Conservation (phyloP, 2,797 vertebrate species). For the Thamnophis elegans region DNA sequence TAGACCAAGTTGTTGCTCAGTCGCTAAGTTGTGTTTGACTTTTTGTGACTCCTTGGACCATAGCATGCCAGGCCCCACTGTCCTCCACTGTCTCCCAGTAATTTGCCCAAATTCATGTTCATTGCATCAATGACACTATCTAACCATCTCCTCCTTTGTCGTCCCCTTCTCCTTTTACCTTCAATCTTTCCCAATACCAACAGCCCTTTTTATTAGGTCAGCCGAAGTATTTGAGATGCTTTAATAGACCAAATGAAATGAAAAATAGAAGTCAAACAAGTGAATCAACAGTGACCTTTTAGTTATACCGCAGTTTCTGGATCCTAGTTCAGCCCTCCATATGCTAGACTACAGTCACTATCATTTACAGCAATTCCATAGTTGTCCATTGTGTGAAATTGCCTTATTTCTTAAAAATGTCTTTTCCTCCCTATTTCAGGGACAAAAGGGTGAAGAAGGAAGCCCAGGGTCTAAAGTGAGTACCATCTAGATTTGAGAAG, state of each 20-base stretch:
- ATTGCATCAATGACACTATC: not conserved
- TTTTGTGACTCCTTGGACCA: not conserved
- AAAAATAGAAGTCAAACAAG: not conserved
- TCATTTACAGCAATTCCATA: not conserved
- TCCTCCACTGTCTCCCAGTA: not conserved
- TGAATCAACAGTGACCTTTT: not conserved
- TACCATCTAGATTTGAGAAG: not conserved
- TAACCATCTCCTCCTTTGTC: not conserved
- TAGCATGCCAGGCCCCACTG: not conserved
- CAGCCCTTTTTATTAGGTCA: not conserved
- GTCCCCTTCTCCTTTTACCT: not conserved
- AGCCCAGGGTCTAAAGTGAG: conserved; percentile 68
- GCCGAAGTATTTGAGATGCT: not conserved
- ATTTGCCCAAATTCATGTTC: not conserved
- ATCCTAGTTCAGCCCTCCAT: not conserved
- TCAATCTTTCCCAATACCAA: not conserved
- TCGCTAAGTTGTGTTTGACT: not conserved
- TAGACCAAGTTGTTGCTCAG: not conserved
- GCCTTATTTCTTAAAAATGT: not conserved
- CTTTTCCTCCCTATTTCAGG: conserved; percentile 57
- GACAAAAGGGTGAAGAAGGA: conserved; percentile 74
- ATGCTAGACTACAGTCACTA: not conserved
- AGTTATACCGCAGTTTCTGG: not conserved
- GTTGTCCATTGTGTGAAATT: not conserved
- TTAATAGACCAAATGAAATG: not conserved